Evolutionary conservation across 2,113 vertebrate genomes (phyloP), one percentile per base, ranked within the genome.

Genomic region (Plestiodon gilberti): DNA sequence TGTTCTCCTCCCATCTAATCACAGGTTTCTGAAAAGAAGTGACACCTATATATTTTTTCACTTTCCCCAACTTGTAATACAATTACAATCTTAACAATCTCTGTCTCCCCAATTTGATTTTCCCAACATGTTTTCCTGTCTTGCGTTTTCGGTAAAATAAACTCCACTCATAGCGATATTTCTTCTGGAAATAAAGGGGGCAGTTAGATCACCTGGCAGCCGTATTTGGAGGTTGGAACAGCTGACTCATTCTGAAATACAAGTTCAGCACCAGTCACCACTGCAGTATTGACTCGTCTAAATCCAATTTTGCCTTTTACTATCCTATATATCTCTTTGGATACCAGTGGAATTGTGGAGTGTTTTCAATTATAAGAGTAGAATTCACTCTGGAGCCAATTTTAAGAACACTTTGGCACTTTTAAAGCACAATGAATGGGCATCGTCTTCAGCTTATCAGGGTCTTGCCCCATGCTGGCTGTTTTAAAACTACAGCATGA

Each of bases 351-450:
- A 89, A 30, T 65, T 67, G 78, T 88, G 77, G 6, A 57, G 61
- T 87, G 59, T 67, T 92, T 90, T 93, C 87, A 87, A 83, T 91
- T 91, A 88, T 55, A 81, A 75, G 69, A 83, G 18, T 40, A 85
- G 23, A 81, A 92, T 83, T 90, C 61, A 78, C 55, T 30, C 35
- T 40, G 79, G 75, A 87, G 3, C 17, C 23, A 82, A 88, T 89
- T 92, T 89, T 74, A 87, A 92, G 78, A 89, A 30, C 76, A 84
- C 86, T 89, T 83, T 86, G 61, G 69, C 61, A 89, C 64, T 48
- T n/a, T 73, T 57, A 89, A 88, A 83, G 91, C 25, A 75, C 59
- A 30, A 30, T 70, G 55, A n/a, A 25, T 75, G 35, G 28, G 9
- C 40, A 84, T n/a, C 78, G 88, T 91, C 86, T 57, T 78, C 7